Evolutionary conservation across 2,113 vertebrate genomes (phyloP).

Genomic region (Pleuronectes platessa): DNA sequence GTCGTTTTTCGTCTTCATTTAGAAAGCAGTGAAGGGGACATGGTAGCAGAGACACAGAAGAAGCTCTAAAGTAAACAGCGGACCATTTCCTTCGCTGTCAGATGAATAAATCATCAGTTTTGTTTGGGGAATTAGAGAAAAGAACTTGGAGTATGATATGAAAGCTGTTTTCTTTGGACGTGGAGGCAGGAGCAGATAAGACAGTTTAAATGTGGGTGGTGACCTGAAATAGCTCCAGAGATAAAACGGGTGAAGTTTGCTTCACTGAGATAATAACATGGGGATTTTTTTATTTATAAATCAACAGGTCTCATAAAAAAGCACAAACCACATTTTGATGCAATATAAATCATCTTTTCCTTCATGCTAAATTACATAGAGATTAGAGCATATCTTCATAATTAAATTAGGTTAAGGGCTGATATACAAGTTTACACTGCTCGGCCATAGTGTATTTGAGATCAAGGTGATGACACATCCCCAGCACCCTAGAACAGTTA

Average conservation of each 20-base stretch:
- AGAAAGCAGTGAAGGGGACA: conserved; percentile 11
- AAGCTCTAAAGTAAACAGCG: conserved; percentile 44
- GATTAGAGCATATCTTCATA: not conserved
- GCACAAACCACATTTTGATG: not conserved
- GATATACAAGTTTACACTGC: no score
- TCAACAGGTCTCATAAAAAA: not conserved
- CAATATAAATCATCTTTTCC: not conserved
- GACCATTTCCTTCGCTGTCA: not conserved
- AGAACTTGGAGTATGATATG: conserved; percentile 14
- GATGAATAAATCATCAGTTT: conserved; percentile 41
- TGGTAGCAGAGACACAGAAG: conserved; percentile 22
- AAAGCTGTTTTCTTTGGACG: conserved; percentile 48
- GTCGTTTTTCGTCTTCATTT: conserved; percentile 12
- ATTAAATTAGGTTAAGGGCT: no score
- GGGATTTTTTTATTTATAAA: not conserved
- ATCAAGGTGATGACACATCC: no score
- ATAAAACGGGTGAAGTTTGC: conserved; percentile 17
- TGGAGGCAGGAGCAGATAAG: conserved; percentile 37
- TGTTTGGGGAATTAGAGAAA: conserved; percentile 37
- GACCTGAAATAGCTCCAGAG: conserved; percentile 50
- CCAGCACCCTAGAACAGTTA: no score
- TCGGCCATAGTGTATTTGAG: no score
- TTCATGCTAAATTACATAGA: not conserved
- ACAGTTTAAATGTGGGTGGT: conserved; percentile 22
- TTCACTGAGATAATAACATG: conserved; percentile 12